Conservation (phyloP, 2,113 vertebrate genomes). For the Globicephala melas region DNA sequence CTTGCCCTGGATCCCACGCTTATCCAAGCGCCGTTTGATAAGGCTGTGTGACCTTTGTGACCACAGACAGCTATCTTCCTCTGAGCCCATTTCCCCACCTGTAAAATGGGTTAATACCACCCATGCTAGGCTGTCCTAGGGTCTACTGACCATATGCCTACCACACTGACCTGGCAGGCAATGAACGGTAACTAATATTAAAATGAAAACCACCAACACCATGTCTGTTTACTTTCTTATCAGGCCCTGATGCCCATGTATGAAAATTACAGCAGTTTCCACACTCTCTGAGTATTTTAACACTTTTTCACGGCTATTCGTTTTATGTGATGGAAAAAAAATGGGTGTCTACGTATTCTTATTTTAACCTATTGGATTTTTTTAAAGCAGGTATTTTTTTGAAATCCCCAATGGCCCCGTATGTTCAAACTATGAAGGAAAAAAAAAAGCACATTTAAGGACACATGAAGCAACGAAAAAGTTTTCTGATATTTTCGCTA, state of each 20-base stretch:
- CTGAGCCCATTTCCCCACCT: not conserved
- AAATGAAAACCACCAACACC: rapidly evolving
- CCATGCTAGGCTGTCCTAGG: rapidly evolving
- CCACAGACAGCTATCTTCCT: too few species aligned
- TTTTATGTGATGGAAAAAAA: not conserved
- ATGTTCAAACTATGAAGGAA: not conserved
- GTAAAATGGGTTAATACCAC: not conserved
- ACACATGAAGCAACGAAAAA: not conserved
- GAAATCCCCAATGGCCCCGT: not conserved
- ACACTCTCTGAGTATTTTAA: not conserved
- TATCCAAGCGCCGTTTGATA: rapidly evolving
- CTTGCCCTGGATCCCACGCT: rapidly evolving
- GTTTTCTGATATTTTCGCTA: not conserved
- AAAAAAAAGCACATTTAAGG: not conserved
- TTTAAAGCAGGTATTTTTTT: not conserved
- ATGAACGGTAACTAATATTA: rapidly evolving
- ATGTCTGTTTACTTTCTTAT: rapidly evolving
- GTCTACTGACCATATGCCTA: rapidly evolving
- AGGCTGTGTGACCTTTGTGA: not conserved
- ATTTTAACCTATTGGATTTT: not conserved
- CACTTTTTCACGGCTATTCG: not conserved
- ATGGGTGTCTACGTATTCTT: not conserved
- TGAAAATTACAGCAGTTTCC: not conserved
- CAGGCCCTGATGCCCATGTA: rapidly evolving
- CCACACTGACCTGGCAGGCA: too few species aligned